phyloP scores from a whole-genome alignment of 2,797 vertebrate species.

The Premnoplex brunnescens region DNA sequence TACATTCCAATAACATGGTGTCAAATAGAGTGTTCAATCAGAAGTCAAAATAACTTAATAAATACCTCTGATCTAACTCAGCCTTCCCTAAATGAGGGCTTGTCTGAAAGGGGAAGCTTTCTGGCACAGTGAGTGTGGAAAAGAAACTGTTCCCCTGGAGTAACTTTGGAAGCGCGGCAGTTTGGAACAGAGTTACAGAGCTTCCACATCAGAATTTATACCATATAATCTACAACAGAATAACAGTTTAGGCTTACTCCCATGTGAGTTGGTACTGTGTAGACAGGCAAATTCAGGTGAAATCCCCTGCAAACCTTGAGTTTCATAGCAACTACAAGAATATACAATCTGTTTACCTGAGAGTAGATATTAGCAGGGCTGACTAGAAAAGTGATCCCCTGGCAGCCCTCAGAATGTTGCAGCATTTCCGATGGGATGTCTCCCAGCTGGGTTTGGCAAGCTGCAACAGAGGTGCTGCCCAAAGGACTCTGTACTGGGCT shows the following conservation, averaged over 20 bases:
- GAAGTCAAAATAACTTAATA: conserved; percentile 1
- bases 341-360: not conserved
- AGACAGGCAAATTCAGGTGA: not conserved
- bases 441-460: not conserved
- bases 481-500: not conserved
- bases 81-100: not conserved
- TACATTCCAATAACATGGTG: not conserved
- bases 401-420: not conserved
- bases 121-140: not conserved
- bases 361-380: not conserved
- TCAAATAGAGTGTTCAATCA: conserved; percentile 3
- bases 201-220: not conserved
- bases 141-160: not conserved
- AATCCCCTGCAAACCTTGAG: not conserved
- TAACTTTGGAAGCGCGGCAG: not conserved
- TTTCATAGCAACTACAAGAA: not conserved
- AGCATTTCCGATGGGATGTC: rapidly evolving
- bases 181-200: not conserved
- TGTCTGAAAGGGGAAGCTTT: not conserved
- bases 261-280: not conserved
- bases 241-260: not conserved
- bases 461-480: not conserved
- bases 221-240: not conserved
- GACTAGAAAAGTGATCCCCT: not conserved
- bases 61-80: not conserved